These are phyloP conservation scores for Aproaerema taeniolella DNA, from an alignment of 2,888 invertebrate species.

Conservation along the genomic window DNA sequence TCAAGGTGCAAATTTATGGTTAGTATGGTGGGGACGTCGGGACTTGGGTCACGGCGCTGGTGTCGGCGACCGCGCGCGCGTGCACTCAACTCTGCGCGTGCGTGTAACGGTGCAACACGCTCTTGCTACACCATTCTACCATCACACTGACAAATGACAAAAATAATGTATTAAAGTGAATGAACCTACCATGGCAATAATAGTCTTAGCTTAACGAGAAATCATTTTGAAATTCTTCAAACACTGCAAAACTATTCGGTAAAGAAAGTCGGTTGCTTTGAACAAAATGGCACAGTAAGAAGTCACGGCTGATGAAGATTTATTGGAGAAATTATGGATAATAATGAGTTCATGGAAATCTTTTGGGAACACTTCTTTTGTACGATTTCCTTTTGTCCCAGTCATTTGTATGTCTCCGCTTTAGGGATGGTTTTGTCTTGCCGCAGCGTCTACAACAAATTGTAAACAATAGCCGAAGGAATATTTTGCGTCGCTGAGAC, in stretches of 20 bases:
- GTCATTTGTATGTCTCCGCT: slow-evolving; percentile 16
- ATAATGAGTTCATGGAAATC: slow-evolving; percentile 28
- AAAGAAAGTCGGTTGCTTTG: no score
- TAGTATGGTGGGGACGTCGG: slow-evolving; percentile 22
- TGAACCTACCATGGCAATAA: slow-evolving; percentile 4
- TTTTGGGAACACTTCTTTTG: slow-evolving; percentile 22
- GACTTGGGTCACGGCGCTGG: slow-evolving; percentile 42
- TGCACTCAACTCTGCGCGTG: slow-evolving; percentile 67
- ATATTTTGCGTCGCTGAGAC: slow-evolving; percentile 7
- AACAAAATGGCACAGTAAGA: not conserved
- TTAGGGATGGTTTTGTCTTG: slow-evolving; percentile 11
- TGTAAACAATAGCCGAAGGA: slow-evolving; percentile 9
- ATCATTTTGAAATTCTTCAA: no score
- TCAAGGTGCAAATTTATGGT: not conserved
- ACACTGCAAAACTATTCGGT: no score
- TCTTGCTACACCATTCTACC: slow-evolving; percentile 41
- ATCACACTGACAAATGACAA: slow-evolving; percentile 26
- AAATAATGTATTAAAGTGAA: slow-evolving; percentile 12
- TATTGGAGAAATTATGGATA: slow-evolving; percentile 33
- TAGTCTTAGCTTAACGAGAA: slow-evolving; percentile 1
- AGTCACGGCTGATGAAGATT: slow-evolving; percentile 19
- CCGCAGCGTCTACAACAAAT: not conserved
- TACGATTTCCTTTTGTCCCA: slow-evolving; percentile 15
- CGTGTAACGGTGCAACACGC: slow-evolving; percentile 62
- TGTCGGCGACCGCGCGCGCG: slow-evolving; percentile 70